These are phyloP conservation scores for Vombatus ursinus DNA, from an alignment of 2,113 vertebrate genomes.

Conservation along the genomic window DNA sequence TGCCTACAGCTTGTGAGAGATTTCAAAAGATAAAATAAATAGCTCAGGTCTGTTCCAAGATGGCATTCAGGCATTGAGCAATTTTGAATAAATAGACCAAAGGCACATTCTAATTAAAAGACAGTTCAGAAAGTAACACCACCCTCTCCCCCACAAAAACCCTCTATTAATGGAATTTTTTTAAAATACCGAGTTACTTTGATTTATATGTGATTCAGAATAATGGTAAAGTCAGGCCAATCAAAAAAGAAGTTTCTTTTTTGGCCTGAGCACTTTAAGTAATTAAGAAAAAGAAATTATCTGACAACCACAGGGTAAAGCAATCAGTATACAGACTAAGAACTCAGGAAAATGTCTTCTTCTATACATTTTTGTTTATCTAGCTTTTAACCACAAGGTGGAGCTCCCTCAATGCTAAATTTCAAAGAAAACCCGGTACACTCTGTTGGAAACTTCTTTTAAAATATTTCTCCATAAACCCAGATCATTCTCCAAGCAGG, in stretches of 20 bases:
- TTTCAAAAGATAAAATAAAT: background rate
- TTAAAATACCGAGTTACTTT: background rate
- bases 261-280: conserved; percentile 29
- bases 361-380: background rate
- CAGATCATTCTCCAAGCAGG: background rate
- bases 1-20: conserved; percentile 8
- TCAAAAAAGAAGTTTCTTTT: background rate
- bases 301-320: background rate
- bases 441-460: conserved; percentile 34
- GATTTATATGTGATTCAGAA: background rate
- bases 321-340: accelerated
- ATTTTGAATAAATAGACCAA: background rate
- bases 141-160: background rate
- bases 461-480: conserved; percentile 40
- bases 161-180: background rate
- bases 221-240: background rate
- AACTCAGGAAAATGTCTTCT: background rate
- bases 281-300: background rate
- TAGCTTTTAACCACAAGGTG: conserved; percentile 73
- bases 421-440: background rate
- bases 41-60: conserved; percentile 10
- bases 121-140: background rate
- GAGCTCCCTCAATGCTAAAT: conserved; percentile 51
- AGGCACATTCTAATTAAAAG: background rate
- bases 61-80: background rate